Base-by-base conservation (phyloP, 2,797 vertebrate genomes). In the Anguilla anguilla region DNA sequence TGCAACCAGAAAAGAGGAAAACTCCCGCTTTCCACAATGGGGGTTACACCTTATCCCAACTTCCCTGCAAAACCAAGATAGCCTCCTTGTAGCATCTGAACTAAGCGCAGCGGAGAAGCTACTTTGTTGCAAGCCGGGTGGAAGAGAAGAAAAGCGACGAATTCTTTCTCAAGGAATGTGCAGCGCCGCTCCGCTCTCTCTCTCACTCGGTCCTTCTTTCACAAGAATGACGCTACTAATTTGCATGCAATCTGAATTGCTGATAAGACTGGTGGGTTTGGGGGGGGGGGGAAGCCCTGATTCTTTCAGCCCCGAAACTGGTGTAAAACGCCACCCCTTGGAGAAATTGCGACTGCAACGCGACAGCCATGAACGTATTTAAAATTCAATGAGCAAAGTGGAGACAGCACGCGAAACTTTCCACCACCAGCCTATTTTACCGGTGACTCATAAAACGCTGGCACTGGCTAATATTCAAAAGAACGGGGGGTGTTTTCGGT, bases 161-260 rank as follows among this genome's bases (percentile, higher is more conserved):
- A 91, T 90, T 89, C 86, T 88, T 91, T 91, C 88, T 89, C 88
- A 89, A 92, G 92, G 93, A 94, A 94, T 92, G 92, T 86, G 91
- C 89, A 88, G 83, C 87, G 81, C 81, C 86, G 67, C 85, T 67
- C 69, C 46, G 4, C 49, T 7, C 91, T 72, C 87, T 13, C 91
- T 72, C 90, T 82, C 91, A 84, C 92, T 88, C 92, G 57, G 87
- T 86, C 77, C 74, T 49, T 90, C 90, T 90, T 79, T 85, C 90
- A 92, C 88, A 64, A 46, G 91, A 89, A 86, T 93, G 94, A 95
- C 94, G 93, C 93, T 91, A 49, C 91, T 92, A 91, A 96, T 97
- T 96, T 97, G 96, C 96, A 96, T 97, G 95, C 93, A 92, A 96
- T 97, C 96, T 96, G 97, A 97, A 97, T 97, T 94, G 96, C 95